phyloP scores from a whole-genome alignment of 2,113 vertebrate genomes.

The Astur gentilis region DNA sequence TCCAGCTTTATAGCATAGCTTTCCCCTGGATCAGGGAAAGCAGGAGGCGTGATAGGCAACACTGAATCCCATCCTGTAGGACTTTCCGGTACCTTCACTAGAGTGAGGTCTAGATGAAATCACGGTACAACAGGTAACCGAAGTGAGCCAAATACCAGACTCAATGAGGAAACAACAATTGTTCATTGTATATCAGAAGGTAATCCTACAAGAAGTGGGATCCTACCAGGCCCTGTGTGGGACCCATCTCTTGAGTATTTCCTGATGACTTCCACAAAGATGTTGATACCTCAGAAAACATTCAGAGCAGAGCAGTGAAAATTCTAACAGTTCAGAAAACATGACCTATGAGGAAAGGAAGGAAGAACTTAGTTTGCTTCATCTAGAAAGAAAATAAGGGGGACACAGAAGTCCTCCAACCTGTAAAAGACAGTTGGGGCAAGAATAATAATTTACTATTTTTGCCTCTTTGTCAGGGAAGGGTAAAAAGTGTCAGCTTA shows the following conservation, averaged over 20 bases:
- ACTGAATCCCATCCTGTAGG: neutral
- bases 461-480: neutral
- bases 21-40: neutral
- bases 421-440: neutral
- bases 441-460: neutral
- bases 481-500: neutral
- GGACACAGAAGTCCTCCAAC: neutral
- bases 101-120: neutral
- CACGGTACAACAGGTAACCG: neutral
- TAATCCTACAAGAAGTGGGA: neutral
- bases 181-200: neutral
- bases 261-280: neutral
- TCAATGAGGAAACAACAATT: neutral
- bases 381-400: neutral
- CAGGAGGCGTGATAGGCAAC: neutral
- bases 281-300: neutral
- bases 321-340: neutral
- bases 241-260: neutral
- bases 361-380: neutral
- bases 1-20: neutral
- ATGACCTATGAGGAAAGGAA: neutral
- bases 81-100: neutral
- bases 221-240: neutral
- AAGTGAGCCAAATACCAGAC: neutral
- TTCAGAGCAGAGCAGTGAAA: neutral